These are phyloP conservation scores for Dasypus novemcinctus DNA, from an alignment of 2,113 vertebrate genomes.

Conservation along the genomic window DNA sequence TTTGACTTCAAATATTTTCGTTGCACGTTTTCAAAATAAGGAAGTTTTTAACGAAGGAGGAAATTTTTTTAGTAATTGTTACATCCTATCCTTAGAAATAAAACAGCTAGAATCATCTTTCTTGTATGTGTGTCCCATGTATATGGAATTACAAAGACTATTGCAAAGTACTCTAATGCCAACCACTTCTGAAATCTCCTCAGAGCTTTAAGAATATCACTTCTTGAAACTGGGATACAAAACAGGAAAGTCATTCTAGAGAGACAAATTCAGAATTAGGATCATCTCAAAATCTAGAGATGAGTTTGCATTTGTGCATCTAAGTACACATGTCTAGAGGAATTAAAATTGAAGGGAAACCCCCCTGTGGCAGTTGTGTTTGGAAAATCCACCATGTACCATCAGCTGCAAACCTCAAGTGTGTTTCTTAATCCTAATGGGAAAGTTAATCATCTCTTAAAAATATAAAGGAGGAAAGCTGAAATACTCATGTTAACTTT, in stretches of 20 bases:
- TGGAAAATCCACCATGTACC: conserved; percentile 5
- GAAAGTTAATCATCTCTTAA: conserved; percentile 32
- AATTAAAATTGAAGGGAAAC: conserved; percentile 26
- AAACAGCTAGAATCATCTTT: neutral
- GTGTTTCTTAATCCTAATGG: neutral
- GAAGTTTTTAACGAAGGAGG: neutral
- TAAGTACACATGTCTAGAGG: conserved; percentile 36
- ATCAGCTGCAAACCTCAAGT: neutral
- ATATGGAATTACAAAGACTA: neutral
- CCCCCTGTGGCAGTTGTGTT: neutral
- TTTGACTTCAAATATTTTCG: conserved; percentile 45
- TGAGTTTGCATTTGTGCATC: neutral
- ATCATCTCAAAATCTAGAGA: conserved; percentile 42
- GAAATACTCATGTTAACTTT: neutral
- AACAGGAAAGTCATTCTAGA: conserved; percentile 53
- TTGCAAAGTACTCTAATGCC: conserved; percentile 26
- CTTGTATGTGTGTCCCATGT: neutral
- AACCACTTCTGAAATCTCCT: conserved; percentile 42
- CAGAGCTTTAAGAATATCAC: conserved; percentile 32
- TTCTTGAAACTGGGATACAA: conserved; percentile 4
- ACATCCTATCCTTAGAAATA: neutral
- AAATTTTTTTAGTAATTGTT: conserved; percentile 38
- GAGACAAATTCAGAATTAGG: conserved; percentile 24
- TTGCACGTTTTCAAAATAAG: conserved; percentile 41
- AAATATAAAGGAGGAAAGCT: conserved; percentile 9